phyloP scores from a whole-genome alignment of 2,113 vertebrate genomes.

The Crocuta crocuta region DNA sequence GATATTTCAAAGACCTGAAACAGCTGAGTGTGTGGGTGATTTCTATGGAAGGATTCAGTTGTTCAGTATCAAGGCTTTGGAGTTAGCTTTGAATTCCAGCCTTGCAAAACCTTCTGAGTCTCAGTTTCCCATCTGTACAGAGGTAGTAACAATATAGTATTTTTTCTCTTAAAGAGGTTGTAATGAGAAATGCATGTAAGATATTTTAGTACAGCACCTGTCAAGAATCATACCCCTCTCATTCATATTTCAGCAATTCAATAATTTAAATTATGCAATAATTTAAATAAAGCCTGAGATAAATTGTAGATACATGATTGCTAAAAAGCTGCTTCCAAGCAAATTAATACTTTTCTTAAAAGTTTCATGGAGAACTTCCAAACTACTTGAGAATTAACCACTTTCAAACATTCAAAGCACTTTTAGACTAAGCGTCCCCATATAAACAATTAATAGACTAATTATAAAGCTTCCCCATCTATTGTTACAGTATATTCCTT shows the following conservation, averaged over 20 bases:
- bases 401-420: neutral
- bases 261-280: neutral
- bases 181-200: neutral
- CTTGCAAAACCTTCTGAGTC: neutral
- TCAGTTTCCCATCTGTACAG: neutral
- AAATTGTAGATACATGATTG: neutral
- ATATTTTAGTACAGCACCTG: neutral
- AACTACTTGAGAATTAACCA: neutral
- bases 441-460: neutral
- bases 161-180: neutral
- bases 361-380: conserved; percentile 37
- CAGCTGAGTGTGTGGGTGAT: neutral
- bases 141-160: neutral
- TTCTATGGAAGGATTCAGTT: neutral
- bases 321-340: conserved; percentile 3
- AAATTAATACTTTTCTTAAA: conserved; percentile 12
- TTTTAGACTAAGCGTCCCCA: neutral
- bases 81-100: neutral
- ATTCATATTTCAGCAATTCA: conserved; percentile 40
- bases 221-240: neutral
- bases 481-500: neutral
- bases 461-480: neutral
- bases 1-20: neutral
- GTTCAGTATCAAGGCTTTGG: neutral
- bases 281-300: neutral